A percentile compares a stretch with the other conserved stretches of the same genome.
Evolutionary conservation across 1,140 invertebrate species (phyloP).

Genomic region (Lasioglossum albipes): DNA sequence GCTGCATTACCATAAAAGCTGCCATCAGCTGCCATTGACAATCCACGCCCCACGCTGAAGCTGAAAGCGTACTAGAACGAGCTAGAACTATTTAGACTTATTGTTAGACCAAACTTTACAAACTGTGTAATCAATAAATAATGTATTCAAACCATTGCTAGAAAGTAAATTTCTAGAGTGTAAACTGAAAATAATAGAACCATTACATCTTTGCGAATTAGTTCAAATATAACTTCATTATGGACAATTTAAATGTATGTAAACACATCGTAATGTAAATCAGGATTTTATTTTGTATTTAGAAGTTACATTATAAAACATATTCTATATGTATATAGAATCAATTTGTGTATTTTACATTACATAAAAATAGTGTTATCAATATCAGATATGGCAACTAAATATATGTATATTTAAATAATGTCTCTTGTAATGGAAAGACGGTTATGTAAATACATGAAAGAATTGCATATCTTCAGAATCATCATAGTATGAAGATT

Average conservation of each 20-base stretch:
- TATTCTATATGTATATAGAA: background rate
- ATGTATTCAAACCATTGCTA: background rate
- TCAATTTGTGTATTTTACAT: background rate
- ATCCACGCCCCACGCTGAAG: too few relatives aligned
- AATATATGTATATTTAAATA: slow-evolving; percentile 12
- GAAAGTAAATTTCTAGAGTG: background rate
- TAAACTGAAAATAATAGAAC: too few relatives aligned
- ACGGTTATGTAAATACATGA: background rate
- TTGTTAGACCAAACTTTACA: background rate
- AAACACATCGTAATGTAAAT: background rate
- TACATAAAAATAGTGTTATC: slow-evolving; percentile 12
- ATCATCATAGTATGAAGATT: background rate
- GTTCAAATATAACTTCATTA: too few relatives aligned
- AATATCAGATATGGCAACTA: background rate
- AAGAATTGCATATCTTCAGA: background rate
- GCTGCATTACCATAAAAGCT: background rate
- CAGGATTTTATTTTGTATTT: background rate
- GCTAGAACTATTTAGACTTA: background rate
- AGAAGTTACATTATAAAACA: background rate
- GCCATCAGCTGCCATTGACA: too few relatives aligned
- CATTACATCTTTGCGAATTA: too few relatives aligned
- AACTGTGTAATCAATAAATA: background rate
- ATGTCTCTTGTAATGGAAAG: background rate
- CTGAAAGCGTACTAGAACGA: too few relatives aligned
- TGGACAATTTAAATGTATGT: background rate